phyloP scores from a whole-genome alignment of 2,113 vertebrate genomes.

The Dasyprocta punctata region DNA sequence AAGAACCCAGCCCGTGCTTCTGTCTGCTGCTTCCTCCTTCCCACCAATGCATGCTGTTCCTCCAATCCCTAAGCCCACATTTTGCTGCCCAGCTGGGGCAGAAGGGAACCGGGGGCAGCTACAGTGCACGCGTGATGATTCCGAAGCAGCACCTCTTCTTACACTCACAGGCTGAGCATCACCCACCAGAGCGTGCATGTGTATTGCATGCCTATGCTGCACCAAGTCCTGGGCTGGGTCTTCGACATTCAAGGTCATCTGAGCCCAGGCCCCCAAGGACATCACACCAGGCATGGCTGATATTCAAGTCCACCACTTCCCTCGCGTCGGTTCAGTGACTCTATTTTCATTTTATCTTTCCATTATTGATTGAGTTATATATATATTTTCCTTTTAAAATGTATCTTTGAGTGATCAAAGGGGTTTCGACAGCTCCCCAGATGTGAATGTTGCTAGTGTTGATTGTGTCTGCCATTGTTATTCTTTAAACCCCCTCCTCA shows the following conservation, averaged over 20 bases:
- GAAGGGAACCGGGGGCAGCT: fast-evolving
- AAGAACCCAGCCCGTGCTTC: not conserved
- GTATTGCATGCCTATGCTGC: not conserved
- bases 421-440: no score
- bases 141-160: fast-evolving
- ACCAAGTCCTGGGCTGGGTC: fast-evolving
- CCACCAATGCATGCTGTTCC: fast-evolving
- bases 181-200: fast-evolving
- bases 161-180: fast-evolving
- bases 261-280: fast-evolving
- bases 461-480: fast-evolving
- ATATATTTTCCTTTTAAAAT: not conserved
- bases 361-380: fast-evolving
- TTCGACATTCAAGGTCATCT: not conserved
- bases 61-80: not conserved
- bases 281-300: not conserved
- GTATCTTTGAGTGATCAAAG: not conserved
- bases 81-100: fast-evolving
- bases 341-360: not conserved
- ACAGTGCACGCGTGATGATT: not conserved
- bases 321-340: not conserved
- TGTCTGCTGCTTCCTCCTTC: not conserved
- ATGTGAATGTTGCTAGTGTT: not conserved
- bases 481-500: not conserved
- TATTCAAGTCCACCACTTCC: no score